phyloP scores from a whole-genome alignment of 2,888 invertebrate species.

The Conomelus anceps region DNA sequence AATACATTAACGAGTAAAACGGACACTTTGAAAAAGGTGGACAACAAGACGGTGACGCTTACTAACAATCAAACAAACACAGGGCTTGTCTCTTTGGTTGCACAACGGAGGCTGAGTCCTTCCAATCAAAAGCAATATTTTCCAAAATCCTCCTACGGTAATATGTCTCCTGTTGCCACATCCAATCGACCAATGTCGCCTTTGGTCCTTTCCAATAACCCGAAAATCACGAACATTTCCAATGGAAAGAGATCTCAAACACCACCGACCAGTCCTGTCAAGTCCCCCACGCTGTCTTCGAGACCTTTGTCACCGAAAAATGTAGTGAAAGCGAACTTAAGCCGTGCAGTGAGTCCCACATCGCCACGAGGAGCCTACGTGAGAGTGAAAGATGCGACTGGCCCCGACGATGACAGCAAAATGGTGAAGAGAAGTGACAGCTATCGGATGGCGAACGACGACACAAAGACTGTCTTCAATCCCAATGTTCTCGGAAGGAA shows the following conservation, averaged over 20 bases:
- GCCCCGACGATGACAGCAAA: conserved; percentile 33
- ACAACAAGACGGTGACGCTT: neutral
- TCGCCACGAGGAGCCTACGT: conserved; percentile 34
- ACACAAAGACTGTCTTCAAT: conserved; percentile 40
- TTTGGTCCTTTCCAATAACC: conserved; percentile 20
- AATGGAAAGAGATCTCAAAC: neutral
- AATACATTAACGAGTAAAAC: neutral
- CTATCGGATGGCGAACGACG: conserved; percentile 73
- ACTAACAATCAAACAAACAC: neutral
- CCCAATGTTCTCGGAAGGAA: conserved; percentile 39
- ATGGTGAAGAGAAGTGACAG: conserved; percentile 72
- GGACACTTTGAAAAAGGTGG: neutral
- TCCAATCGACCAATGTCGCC: conserved; percentile 22
- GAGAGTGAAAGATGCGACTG: conserved; percentile 56
- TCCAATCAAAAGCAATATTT: conserved; percentile 31
- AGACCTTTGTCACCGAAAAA: conserved; percentile 30
- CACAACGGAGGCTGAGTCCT: conserved; percentile 15
- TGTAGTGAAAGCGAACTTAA: conserved; percentile 28
- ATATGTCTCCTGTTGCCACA: conserved; percentile 14
- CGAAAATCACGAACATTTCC: conserved; percentile 50
- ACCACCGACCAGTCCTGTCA: conserved; percentile 1
- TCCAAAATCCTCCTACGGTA: conserved; percentile 28
- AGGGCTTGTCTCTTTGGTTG: neutral
- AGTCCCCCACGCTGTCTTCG: conserved; percentile 33
- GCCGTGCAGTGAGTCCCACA: conserved; percentile 28